Base-by-base conservation (phyloP, 1,140 invertebrate genomes). In the Leptopilina clavipes region DNA sequence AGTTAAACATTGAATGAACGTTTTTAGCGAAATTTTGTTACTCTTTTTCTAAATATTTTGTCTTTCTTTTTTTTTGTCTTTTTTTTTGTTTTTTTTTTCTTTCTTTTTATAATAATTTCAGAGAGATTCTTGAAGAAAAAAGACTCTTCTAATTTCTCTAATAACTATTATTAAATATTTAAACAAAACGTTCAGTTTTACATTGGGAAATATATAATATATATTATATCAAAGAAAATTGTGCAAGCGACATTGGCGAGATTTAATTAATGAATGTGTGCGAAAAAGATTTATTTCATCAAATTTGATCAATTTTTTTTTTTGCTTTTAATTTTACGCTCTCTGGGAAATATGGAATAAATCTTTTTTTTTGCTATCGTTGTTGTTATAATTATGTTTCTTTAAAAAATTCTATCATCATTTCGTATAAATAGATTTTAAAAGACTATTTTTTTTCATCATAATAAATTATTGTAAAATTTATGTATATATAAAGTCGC, bases 401-500 rank as follows among this genome's bases (percentile, higher is more conserved):
- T 65, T 65, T 31, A 31, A 65, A 31, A 65, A 17, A 5, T 65
- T 65, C 59, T 65, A 65, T 1, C 22, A 2, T 31, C 22, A 2
- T 31, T 65, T 65, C 59, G 59, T 65, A 65, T 65, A 65, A 65
- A 65, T 65, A 65, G 56, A 65, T 37, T 65, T 31, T 40, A 8
- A 65, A 31, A 52, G 48, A n/a, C 48, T 65, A 25, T 40, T 40
- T n/a, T n/a, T n/a, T n/a, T 8, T 40, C 9, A 40, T 40, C 9
- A 40, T 40, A 65, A 65, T 65, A 65, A 65, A 11, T 65, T 65
- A 59, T 31, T 25, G 9, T 59, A 25, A 59, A 25, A 59, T 25
- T 25, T 1, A 7, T 9, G 2, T 40, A 40, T 31, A 11, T 56
- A 65, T n/a, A 65, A 65, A 65, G 12, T 65, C 11, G 59, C 59